phyloP scores from a whole-genome alignment of 2,888 invertebrate species.

The Drosophila siamana region DNA sequence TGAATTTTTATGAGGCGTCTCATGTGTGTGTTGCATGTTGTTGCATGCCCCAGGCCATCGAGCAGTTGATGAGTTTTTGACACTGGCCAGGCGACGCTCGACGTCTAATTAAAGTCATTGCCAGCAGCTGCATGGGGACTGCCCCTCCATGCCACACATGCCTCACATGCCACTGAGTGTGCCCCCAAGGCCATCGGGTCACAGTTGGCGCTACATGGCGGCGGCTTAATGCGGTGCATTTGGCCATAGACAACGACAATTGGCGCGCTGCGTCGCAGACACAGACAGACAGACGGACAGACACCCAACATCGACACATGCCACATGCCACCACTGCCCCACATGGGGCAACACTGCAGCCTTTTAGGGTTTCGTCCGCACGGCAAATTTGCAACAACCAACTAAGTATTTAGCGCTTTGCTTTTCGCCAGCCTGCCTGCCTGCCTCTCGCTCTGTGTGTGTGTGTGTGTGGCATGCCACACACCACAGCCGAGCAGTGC shows the following conservation, averaged over 20 bases:
- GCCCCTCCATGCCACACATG: slow-evolving; percentile 9
- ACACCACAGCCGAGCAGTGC: slow-evolving; percentile 14
- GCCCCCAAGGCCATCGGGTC: slow-evolving; percentile 66
- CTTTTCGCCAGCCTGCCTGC: no score
- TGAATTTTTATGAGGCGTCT: slow-evolving; percentile 83
- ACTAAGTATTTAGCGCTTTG: slow-evolving; percentile 68
- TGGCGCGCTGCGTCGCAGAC: slow-evolving; percentile 34
- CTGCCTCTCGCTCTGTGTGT: slow-evolving; percentile 4
- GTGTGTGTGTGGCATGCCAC: slow-evolving; percentile 10
- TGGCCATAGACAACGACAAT: slow-evolving; percentile 43
- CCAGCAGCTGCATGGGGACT: slow-evolving; percentile 61
- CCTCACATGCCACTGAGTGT: slow-evolving; percentile 15
- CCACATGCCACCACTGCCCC: slow-evolving; percentile 16
- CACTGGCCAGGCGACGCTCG: slow-evolving; percentile 27
- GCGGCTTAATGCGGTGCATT: slow-evolving; percentile 58
- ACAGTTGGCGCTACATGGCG: slow-evolving; percentile 76
- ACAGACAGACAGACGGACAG: slow-evolving; percentile 19
- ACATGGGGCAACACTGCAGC: no score
- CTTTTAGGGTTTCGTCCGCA: slow-evolving; percentile 71
- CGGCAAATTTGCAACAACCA: slow-evolving; percentile 46
- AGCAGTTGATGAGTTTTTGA: slow-evolving; percentile 66
- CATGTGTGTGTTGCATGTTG: background rate
- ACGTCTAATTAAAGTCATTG: slow-evolving; percentile 77
- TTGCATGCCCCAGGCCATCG: slow-evolving; percentile 21
- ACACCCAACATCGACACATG: slow-evolving; percentile 7